Conservation (phyloP, 2,888 invertebrate genomes). For the Zaprionus obscuricornis region DNA sequence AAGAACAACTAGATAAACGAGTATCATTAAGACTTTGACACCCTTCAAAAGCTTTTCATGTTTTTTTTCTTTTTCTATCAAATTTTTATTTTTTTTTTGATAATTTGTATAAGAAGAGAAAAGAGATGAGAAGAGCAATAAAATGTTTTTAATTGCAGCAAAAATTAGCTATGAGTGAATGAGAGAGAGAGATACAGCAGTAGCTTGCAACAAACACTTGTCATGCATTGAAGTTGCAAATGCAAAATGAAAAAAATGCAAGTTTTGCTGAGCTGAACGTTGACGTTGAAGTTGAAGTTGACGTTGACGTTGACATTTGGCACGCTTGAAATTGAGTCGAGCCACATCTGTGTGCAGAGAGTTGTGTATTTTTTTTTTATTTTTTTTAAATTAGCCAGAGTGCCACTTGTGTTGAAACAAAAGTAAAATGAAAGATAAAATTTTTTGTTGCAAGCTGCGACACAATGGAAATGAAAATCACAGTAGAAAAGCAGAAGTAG, state of each 20-base stretch:
- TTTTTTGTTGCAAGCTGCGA: constrained; percentile 1
- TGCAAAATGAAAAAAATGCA: too few species aligned
- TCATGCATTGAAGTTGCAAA: constrained; percentile 48
- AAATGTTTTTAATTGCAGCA: constrained; percentile 73
- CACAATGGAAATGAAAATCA: constrained; percentile 47
- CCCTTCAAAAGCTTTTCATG: constrained; percentile 25
- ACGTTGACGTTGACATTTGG: constrained; percentile 25
- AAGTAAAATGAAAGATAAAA: constrained; percentile 29
- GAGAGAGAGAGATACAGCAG: constrained; percentile 16
- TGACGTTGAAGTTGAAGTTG: constrained; percentile 15
- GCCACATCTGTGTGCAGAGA: neutral
- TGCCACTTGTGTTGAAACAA: constrained; percentile 50
- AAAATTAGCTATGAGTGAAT: neutral
- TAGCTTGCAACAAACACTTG: constrained; percentile 58
- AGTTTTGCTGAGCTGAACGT: constrained; percentile 8
- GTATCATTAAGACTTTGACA: constrained; percentile 31
- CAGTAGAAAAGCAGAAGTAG: constrained; percentile 17
- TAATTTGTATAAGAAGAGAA: neutral
- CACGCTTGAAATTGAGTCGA: constrained; percentile 10
- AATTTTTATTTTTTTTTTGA: neutral
- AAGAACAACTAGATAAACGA: too few species aligned
- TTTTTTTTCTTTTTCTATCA: neutral
- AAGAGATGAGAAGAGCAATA: constrained; percentile 23
- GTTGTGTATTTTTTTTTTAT: too few species aligned
- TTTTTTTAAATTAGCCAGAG: constrained; percentile 27